Evolutionary conservation across 2,888 invertebrate species (phyloP), one percentile per base, ranked within the genome.

Genomic region (Pseudococcus viburni): DNA sequence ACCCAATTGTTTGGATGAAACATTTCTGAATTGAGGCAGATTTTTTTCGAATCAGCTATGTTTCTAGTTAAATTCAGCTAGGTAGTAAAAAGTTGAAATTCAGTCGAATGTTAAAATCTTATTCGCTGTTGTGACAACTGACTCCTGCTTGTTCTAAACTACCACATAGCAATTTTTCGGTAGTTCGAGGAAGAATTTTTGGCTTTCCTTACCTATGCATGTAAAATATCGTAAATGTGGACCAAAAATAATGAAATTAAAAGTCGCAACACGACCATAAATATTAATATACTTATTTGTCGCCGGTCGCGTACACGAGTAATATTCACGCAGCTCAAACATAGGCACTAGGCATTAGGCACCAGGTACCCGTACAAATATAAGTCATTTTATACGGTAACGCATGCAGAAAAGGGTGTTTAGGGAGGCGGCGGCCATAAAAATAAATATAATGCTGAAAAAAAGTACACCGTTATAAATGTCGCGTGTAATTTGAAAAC

Each of bases 401-500:
- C 22, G 19, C 12, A 68, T 68, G 22, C 26, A 68, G 68, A 68
- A 68, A 68, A 26, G 68, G 55, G 55, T 55, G 55, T 15, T 17
- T 55, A 68, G n/a, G 64, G 8, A 64, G 26, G 11, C 22, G 9
- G 68, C 12, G 68, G 26, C 68, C 19, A 68, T 68, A 68, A 68
- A 68, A 68, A 68, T 68, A 68, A 68, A 68, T 68, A 68, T 4
- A 68, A 68, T 11, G 68, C 68, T 68, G 15, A 68, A 68, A 68
- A 22, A 42, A 42, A 42, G 26, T 42, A 26, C 68, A 15, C 68
- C 68, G 68, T 68, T 68, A 68, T 68, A 68, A 68, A 68, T 68
- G 68, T 68, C 68, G 68, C 68, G 68, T 68, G 26, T 68, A 68
- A 68, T 68, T 55, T 55, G 55, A 68, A 68, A 68, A 68, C 68